Base-by-base conservation (phyloP, 2,888 invertebrate species). In the Galeopsomyia nigrocyanea region DNA sequence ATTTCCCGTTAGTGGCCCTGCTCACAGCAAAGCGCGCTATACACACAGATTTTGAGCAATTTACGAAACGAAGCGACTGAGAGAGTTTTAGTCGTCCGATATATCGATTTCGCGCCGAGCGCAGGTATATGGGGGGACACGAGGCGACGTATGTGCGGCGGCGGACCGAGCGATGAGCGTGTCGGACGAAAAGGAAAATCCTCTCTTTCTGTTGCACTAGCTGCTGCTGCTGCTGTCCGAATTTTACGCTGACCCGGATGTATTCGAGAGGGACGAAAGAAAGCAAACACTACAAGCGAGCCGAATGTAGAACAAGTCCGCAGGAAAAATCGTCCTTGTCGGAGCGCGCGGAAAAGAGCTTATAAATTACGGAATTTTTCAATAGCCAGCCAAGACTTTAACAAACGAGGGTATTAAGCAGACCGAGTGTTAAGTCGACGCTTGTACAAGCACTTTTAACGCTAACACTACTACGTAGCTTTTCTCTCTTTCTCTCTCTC, bases 171-270 rank as follows among this genome's bases (percentile, higher is more conserved):
- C 17, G 17, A 53, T 21, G 53, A 19, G 17, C 6, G 19, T 9
- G 19, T 14, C 19, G 17, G 49, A 39, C 21, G 61, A 22, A 61
- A 55, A 58, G 49, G 60, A 56, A 73, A 68, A 64, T 68, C 58
- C 31, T 57, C 51, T 13, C 22, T 51, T 19, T 22, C 31, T n/a
- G 7, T 51, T n/a, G n/a, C 31, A 1, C 53, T 67, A 47, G 19
- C 56, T 14, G 50, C 51, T 17, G 31, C 26, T 58, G 31, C 58
- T 39, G 50, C 39, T n/a, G 47, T 1, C 39, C 56, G 65, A 69
- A 67, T 75, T 76, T 64, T 70, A 68, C 66, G 70, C 68, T 75
- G 75, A 74, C 72, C 74, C 53, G 74, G 73, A 73, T 74, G 67
- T 63, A 64, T 69, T 71, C 46, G 39, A 46, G 46, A 57, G 26